A percentile compares a stretch with the other conserved stretches of the same genome.
These are phyloP conservation scores for Athene cunicularia DNA, from an alignment of 2,113 vertebrate species.

Conservation along the genomic window DNA sequence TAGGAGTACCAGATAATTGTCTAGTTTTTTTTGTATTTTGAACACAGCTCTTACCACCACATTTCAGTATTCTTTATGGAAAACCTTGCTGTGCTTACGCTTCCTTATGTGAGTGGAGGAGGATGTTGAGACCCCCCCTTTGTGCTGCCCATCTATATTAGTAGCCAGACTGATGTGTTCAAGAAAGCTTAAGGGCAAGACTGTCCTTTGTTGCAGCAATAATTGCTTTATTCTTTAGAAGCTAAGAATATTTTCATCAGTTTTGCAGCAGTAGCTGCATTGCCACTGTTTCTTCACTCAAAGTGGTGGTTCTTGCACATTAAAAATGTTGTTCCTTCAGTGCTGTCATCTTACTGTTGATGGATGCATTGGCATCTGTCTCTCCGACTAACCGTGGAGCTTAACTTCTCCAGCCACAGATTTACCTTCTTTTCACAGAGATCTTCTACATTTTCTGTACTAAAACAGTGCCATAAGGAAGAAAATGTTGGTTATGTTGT, in stretches of 20 bases:
- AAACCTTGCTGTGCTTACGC: not conserved
- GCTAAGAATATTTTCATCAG: not conserved
- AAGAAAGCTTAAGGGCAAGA: not conserved
- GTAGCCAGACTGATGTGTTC: rapidly evolving
- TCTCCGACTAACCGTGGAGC: rapidly evolving
- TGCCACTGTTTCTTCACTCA: not conserved
- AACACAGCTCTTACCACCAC: not conserved
- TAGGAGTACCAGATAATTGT: no score
- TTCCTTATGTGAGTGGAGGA: not conserved
- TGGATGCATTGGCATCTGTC: not conserved
- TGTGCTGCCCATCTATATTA: not conserved
- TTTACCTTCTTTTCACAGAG: not conserved
- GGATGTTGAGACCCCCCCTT: not conserved
- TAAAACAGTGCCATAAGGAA: not conserved
- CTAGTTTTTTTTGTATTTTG: not conserved
- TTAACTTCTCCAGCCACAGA: not conserved
- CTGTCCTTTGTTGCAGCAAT: not conserved
- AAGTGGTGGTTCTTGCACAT: not conserved
- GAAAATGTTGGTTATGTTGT: not conserved
- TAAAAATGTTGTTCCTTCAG: not conserved
- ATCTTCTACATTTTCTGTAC: not conserved
- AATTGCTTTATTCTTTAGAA: not conserved
- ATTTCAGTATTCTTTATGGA: not conserved
- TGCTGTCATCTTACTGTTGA: not conserved
- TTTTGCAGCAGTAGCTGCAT: not conserved